Conservation (phyloP, 2,113 vertebrate genomes). For the Solea senegalensis region DNA sequence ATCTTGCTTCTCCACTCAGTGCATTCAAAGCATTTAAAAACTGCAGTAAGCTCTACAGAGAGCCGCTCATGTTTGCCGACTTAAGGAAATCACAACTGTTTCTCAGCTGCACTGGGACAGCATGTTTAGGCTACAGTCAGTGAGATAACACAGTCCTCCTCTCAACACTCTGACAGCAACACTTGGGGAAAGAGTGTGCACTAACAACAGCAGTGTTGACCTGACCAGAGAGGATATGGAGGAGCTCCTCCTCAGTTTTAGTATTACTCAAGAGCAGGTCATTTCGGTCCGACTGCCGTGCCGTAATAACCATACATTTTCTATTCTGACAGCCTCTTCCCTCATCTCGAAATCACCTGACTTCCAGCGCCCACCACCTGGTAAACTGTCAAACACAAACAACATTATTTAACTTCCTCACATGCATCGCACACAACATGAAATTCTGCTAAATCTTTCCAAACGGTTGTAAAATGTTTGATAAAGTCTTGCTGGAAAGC, state of each 20-base stretch:
- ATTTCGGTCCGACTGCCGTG: conserved; percentile 10
- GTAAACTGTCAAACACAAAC: neutral
- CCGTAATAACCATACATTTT: conserved; percentile 24
- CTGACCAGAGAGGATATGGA: conserved; percentile 1
- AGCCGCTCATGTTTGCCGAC: conserved; percentile 28
- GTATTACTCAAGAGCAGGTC: conserved; percentile 24
- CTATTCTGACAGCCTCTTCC: conserved; percentile 22
- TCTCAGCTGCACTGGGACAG: conserved; percentile 35
- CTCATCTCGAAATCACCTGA: neutral
- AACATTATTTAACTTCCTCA: neutral
- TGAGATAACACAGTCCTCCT: conserved; percentile 60
- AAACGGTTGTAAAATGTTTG: neutral
- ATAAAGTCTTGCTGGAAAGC: neutral
- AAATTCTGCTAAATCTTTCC: neutral
- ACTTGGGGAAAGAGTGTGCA: conserved; percentile 18
- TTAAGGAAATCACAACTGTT: conserved; percentile 32
- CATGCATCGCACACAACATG: neutral
- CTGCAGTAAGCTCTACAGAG: conserved; percentile 34
- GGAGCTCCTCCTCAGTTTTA: conserved; percentile 36
- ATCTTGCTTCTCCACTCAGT: conserved; percentile 27
- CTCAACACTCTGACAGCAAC: conserved; percentile 30
- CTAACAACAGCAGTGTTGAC: conserved; percentile 10
- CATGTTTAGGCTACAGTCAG: conserved; percentile 56
- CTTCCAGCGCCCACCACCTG: neutral
- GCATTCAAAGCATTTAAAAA: conserved; percentile 32